These are phyloP conservation scores for Rhizoglyphus robini DNA, from an alignment of 1,140 invertebrate genomes.

Conservation along the genomic window DNA sequence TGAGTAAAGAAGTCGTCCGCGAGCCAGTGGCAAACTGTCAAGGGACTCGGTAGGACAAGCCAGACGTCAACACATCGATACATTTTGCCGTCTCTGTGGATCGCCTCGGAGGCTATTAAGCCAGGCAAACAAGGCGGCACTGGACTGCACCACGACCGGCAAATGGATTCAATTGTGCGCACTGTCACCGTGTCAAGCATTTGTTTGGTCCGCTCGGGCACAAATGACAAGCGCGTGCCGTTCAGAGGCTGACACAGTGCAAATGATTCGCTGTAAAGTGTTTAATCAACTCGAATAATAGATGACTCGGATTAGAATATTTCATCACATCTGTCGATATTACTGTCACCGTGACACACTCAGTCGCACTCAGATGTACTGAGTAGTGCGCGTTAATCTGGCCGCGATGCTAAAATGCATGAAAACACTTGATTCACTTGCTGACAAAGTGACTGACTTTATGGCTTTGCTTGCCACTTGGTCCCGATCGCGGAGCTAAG, in stretches of 20 bases:
- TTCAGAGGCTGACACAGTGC: background rate
- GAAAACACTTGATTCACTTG: background rate
- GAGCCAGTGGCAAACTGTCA: constrained; percentile 8
- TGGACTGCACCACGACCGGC: background rate
- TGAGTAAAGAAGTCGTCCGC: background rate
- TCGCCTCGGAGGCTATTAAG: background rate
- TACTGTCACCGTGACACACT: background rate
- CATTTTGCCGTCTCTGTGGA: background rate
- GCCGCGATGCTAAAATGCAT: background rate
- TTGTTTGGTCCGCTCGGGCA: background rate
- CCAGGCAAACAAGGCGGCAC: background rate
- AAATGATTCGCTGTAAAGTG: constrained; percentile 7
- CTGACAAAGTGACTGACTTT: constrained; percentile 5
- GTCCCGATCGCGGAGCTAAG: background rate
- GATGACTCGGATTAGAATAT: background rate
- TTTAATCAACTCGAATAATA: constrained; percentile 16
- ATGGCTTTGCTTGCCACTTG: constrained; percentile 1
- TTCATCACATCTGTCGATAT: constrained; percentile 18
- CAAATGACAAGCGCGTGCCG: background rate
- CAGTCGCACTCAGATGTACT: background rate
- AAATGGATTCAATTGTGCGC: background rate
- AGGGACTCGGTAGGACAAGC: constrained; percentile 1
- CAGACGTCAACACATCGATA: constrained; percentile 14
- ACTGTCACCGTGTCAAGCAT: background rate
- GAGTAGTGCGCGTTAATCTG: background rate